Percentiles rank a stretch among this genome's conserved stretches.
phyloP scores from a whole-genome alignment of 2,113 vertebrate genomes.

The Petrocephalus zakoni region DNA sequence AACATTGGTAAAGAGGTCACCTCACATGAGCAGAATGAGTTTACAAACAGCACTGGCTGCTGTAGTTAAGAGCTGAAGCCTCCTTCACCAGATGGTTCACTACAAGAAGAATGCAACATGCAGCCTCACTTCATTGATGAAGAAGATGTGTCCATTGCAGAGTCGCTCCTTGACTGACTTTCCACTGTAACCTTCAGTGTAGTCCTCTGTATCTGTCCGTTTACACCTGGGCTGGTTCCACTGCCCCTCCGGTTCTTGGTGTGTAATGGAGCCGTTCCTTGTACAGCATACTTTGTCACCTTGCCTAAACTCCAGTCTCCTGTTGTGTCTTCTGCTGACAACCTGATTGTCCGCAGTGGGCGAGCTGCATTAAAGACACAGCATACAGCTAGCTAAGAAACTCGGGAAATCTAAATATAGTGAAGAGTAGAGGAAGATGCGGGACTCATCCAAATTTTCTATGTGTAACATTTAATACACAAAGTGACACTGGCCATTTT shows the following conservation, averaged over 20 bases:
- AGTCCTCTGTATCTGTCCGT: not conserved
- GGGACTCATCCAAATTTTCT: not conserved
- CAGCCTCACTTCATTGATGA: constrained; percentile 57
- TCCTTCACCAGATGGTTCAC: not conserved
- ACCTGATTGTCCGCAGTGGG: not conserved
- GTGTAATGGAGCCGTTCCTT: constrained; percentile 59
- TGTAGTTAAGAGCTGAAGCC: not conserved
- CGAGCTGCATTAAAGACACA: not conserved
- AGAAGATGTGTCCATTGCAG: constrained; percentile 81
- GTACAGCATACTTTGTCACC: constrained; percentile 75
- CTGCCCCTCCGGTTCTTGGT: constrained; percentile 36
- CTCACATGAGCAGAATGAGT: not conserved
- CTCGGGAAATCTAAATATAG: not conserved
- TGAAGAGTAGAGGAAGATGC: not conserved
- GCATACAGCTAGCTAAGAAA: not conserved
- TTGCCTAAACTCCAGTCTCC: constrained; percentile 47
- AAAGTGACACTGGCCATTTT: not conserved
- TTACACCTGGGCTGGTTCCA: not conserved
- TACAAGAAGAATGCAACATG: not conserved
- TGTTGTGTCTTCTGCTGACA: constrained; percentile 36
- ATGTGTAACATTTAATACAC: not conserved
- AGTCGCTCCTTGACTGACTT: constrained; percentile 51
- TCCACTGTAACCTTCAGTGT: not conserved
- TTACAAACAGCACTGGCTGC: not conserved
- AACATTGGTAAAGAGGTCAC: not conserved